Evolutionary conservation across 2,888 invertebrate species (phyloP).

Genomic region (Caenorhabditis imperialis): DNA sequence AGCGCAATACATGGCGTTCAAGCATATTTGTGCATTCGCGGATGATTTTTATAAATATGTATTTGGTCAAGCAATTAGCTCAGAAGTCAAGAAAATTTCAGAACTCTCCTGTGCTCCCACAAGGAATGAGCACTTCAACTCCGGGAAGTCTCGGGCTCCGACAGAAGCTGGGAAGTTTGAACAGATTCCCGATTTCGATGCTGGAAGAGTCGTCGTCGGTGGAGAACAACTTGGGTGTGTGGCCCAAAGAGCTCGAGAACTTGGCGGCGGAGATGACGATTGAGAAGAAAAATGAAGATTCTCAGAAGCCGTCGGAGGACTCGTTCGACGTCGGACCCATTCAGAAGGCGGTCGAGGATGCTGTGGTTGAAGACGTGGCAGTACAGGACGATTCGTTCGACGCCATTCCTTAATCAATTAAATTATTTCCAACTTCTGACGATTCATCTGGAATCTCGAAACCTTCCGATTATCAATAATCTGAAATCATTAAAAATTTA

Average conservation of each 20-base stretch:
- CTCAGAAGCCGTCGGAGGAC: no score
- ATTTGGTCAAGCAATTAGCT: no score
- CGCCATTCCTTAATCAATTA: no score
- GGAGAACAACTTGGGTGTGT: constrained; percentile 12
- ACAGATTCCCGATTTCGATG: constrained; percentile 40
- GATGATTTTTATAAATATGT: constrained; percentile 7
- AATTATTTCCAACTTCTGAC: background rate
- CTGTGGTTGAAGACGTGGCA: background rate
- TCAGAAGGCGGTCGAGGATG: background rate
- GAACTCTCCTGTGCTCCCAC: constrained; percentile 14
- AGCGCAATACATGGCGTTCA: background rate
- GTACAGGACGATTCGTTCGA: constrained; percentile 14
- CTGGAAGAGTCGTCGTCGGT: constrained; percentile 31
- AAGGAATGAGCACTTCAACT: background rate
- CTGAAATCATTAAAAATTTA: no score
- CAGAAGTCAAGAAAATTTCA: no score
- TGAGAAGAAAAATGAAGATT: constrained; percentile 4
- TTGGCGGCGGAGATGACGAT: constrained; percentile 6
- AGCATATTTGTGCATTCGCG: background rate
- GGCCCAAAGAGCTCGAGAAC: constrained; percentile 19
- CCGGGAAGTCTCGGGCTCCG: background rate
- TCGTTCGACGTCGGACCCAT: constrained; percentile 24
- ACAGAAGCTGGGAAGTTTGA: constrained; percentile 11
- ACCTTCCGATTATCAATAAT: background rate
- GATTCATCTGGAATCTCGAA: background rate